phyloP scores from a whole-genome alignment of 2,797 vertebrate species.

The Lycodopsis pacificus region DNA sequence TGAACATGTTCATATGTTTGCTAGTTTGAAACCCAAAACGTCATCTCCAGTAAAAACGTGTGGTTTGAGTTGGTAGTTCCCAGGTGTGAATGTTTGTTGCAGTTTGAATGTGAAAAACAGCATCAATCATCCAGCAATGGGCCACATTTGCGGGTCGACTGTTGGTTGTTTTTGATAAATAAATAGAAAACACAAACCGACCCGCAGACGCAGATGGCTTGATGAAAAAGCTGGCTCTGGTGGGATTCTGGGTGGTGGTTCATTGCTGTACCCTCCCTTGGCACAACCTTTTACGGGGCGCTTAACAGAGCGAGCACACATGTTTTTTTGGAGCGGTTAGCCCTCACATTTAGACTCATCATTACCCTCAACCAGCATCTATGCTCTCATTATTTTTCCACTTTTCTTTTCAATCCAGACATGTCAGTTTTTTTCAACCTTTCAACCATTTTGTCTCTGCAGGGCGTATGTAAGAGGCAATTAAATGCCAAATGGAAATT shows the following conservation, averaged over 20 bases:
- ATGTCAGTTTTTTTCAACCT: slow-evolving; percentile 52
- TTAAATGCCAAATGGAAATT: slow-evolving; percentile 69
- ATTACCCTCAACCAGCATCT: slow-evolving; percentile 67
- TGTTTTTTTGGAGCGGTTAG: slow-evolving; percentile 68
- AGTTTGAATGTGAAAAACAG: slow-evolving; percentile 20
- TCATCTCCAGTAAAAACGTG: slow-evolving; percentile 1
- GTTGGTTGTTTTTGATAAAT: slow-evolving; percentile 55
- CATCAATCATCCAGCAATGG: slow-evolving; percentile 31
- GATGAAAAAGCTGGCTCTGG: slow-evolving; percentile 59
- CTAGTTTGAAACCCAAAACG: neutral
- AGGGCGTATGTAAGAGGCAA: slow-evolving; percentile 44
- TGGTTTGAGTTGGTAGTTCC: slow-evolving; percentile 7
- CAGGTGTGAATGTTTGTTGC: slow-evolving; percentile 51
- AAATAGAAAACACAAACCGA: slow-evolving; percentile 54
- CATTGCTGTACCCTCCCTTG: slow-evolving; percentile 63
- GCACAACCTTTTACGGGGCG: slow-evolving; percentile 60
- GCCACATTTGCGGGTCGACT: slow-evolving; percentile 34
- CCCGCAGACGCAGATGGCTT: slow-evolving; percentile 50
- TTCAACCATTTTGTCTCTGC: slow-evolving; percentile 53
- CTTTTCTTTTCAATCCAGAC: slow-evolving; percentile 51
- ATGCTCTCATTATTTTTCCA: slow-evolving; percentile 65
- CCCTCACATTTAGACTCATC: slow-evolving; percentile 71
- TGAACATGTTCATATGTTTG: neutral
- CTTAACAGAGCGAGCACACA: slow-evolving; percentile 63
- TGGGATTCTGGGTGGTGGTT: slow-evolving; percentile 62